A percentile compares a stretch with the other conserved stretches of the same genome.
These are phyloP conservation scores for Telmatherina bonti DNA, from an alignment of 2,797 vertebrate genomes.

Conservation along the genomic window DNA sequence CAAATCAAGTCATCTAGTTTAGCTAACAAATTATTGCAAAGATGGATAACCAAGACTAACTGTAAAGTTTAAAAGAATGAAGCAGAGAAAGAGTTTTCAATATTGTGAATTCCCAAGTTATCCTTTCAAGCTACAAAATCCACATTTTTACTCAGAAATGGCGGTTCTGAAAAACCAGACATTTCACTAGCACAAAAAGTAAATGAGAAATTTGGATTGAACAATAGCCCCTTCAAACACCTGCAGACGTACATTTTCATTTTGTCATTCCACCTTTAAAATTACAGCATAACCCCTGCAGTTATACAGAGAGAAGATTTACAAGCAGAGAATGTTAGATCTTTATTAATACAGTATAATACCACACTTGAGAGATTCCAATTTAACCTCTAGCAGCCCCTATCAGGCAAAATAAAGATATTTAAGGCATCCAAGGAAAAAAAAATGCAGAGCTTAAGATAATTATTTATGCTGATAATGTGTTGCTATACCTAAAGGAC, in stretches of 20 bases:
- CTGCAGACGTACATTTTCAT: conserved; percentile 37
- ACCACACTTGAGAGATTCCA: conserved; percentile 12
- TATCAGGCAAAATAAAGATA: no score
- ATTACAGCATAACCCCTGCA: conserved; percentile 4
- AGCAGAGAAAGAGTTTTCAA: no score
- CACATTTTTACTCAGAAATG: conserved; percentile 1
- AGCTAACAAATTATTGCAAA: conserved; percentile 28
- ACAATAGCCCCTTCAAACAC: conserved; percentile 19
- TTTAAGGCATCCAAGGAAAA: no score
- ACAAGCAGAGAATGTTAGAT: conserved; percentile 21
- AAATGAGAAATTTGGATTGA: conserved; percentile 27
- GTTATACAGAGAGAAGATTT: background rate
- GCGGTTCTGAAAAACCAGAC: conserved; percentile 22
- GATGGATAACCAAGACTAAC: background rate
- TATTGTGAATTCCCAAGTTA: background rate
- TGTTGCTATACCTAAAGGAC: no score
- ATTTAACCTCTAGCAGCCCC: background rate
- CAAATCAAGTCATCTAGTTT: conserved; percentile 37
- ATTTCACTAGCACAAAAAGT: background rate
- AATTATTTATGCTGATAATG: no score
- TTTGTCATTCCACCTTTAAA: conserved; percentile 38
- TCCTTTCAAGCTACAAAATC: background rate
- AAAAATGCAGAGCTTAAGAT: no score
- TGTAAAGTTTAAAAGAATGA: no score
- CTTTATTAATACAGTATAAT: conserved; percentile 27